Evolutionary conservation across 2,797 vertebrate species (phyloP).

Genomic region (Potorous gilbertii): DNA sequence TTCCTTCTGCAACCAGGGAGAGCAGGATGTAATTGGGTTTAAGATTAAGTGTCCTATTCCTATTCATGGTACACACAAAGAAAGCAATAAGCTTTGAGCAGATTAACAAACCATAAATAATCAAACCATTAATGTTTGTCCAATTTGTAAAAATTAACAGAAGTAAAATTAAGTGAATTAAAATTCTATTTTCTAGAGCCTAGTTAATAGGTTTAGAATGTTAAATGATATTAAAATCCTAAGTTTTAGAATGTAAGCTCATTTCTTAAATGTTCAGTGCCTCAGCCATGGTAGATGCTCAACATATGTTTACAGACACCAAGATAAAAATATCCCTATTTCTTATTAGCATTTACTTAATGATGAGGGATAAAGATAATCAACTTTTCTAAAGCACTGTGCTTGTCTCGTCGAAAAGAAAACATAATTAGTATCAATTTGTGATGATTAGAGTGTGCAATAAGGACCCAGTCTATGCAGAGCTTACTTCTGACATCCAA

Average conservation of each 20-base stretch:
- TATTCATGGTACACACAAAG: not conserved
- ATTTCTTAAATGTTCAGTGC: not conserved
- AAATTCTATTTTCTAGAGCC: not conserved
- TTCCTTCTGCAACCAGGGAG: slow-evolving; percentile 31
- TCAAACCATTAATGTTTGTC: not conserved
- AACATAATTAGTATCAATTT: not conserved
- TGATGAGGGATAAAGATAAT: not conserved
- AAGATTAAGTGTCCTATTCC: slow-evolving; percentile 24
- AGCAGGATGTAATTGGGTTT: slow-evolving; percentile 29
- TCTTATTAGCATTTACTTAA: not conserved
- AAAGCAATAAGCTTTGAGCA: not conserved
- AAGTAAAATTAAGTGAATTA: slow-evolving; percentile 1
- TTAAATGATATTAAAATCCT: not conserved
- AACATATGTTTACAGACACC: not conserved
- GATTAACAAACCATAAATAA: not conserved
- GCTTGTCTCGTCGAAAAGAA: not conserved
- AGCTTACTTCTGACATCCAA: not conserved
- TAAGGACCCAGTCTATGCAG: not conserved
- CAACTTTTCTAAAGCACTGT: not conserved
- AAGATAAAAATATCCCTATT: not conserved
- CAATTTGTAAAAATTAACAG: slow-evolving; percentile 3
- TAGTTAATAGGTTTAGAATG: not conserved
- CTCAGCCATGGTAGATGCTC: not conserved
- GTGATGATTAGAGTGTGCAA: not conserved
- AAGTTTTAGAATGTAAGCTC: not conserved